Conservation (phyloP, 2,888 invertebrate genomes). For the Dasysyrphus albostriatus region DNA sequence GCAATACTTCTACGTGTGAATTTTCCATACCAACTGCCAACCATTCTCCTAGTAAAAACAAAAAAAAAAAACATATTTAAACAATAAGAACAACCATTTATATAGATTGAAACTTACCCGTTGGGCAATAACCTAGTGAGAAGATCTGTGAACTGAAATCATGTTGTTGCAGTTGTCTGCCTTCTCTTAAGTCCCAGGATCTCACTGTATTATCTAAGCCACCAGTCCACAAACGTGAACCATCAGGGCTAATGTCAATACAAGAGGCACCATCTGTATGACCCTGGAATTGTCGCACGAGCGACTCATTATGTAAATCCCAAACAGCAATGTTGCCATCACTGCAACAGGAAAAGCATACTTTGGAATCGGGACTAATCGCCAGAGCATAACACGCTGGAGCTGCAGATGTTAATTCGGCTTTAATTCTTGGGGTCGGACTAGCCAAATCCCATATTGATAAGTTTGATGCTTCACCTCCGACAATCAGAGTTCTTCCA, state of each 20-base stretch:
- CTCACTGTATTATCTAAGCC: constrained; percentile 98
- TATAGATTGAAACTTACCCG: constrained; percentile 84
- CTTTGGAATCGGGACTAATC: constrained; percentile 98
- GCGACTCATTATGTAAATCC: constrained; percentile 95
- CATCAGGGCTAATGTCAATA: constrained; percentile 98
- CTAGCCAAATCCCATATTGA: constrained; percentile 98
- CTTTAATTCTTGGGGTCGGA: constrained; percentile 95
- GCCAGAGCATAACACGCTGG: constrained; percentile 99
- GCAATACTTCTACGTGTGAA: constrained; percentile 97
- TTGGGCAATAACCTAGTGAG: constrained; percentile 95
- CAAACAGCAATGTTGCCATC: constrained; percentile 99
- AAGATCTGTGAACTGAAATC: constrained; percentile 97
- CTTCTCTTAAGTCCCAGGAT: constrained; percentile 97
- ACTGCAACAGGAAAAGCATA: constrained; percentile 99
- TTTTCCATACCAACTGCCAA: constrained; percentile 99
- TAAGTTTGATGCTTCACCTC: constrained; percentile 97
- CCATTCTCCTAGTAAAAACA: constrained; percentile 90
- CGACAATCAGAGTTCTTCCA: constrained; percentile 96
- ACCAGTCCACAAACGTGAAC: constrained; percentile 95
- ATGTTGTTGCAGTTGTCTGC: constrained; percentile 96
- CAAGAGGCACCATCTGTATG: constrained; percentile 99
- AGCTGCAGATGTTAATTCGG: constrained; percentile 94
- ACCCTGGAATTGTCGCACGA: constrained; percentile 96
- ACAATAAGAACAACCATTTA: background rate
- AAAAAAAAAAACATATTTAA: constrained; percentile 26